Percentiles rank a stretch among this genome's conserved stretches.
Evolutionary conservation across 2,888 invertebrate species (phyloP).

Genomic region (Mesochorus sp.): DNA sequence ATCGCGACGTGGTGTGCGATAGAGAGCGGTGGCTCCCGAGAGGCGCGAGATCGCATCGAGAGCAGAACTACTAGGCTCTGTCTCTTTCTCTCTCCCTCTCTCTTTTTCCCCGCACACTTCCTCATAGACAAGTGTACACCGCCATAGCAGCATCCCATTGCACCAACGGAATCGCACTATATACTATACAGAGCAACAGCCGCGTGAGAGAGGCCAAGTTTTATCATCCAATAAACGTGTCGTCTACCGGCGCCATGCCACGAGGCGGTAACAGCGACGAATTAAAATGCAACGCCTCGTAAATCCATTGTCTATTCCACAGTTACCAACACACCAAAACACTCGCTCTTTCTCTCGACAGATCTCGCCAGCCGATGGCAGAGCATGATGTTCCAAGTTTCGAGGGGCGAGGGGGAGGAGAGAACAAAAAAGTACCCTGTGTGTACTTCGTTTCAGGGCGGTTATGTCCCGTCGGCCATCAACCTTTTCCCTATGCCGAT

Average conservation of each 20-base stretch:
- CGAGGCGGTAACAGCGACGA: conserved; percentile 67
- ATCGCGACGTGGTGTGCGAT: conserved; percentile 25
- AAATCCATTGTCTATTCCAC: conserved; percentile 73
- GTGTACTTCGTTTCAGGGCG: not conserved
- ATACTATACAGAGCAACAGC: conserved; percentile 33
- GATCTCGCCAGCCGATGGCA: not conserved
- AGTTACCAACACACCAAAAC: no score
- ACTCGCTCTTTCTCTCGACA: conserved; percentile 22
- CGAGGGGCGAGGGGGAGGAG: no score
- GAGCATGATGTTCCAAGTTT: conserved; percentile 25
- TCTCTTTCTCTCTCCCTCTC: conserved; percentile 1
- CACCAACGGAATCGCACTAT: conserved; percentile 43
- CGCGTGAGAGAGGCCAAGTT: conserved; percentile 73
- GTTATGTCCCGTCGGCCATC: conserved; percentile 6
- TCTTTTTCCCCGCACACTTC: not conserved
- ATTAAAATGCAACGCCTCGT: conserved; percentile 77
- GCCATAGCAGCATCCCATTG: not conserved
- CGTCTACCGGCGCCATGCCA: conserved; percentile 71
- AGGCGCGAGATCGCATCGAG: conserved; percentile 63
- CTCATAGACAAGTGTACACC: not conserved
- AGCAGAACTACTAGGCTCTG: not conserved
- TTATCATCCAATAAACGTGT: conserved; percentile 80
- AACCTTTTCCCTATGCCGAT: not conserved
- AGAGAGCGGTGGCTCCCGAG: conserved; percentile 38
- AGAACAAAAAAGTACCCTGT: conserved; percentile 15